Evolutionary conservation across 2,888 invertebrate species (phyloP).

Genomic region (Biston betularia): DNA sequence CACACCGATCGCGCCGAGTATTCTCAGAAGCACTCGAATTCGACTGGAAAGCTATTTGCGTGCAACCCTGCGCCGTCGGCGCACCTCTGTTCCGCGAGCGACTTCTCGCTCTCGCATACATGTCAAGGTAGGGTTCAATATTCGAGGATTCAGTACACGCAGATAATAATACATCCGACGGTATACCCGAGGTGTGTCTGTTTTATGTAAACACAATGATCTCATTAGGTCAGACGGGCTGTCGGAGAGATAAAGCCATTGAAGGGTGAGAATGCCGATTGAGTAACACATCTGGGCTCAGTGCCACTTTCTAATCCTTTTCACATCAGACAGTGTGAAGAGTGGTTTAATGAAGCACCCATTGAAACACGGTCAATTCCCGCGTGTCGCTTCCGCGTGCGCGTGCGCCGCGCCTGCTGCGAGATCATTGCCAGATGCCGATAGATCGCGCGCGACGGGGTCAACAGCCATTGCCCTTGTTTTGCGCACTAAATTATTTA

Average conservation of each 20-base stretch:
- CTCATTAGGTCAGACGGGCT: slow-evolving; percentile 71
- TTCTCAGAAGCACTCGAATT: slow-evolving; percentile 77
- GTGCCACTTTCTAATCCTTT: slow-evolving; percentile 72
- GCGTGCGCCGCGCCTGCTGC: slow-evolving; percentile 69
- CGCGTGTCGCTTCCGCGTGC: slow-evolving; percentile 77
- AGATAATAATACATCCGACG: slow-evolving; percentile 73
- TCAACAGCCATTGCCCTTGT: slow-evolving; percentile 85
- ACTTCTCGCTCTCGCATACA: slow-evolving; percentile 78
- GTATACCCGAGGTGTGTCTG: slow-evolving; percentile 72
- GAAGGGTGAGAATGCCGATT: slow-evolving; percentile 54
- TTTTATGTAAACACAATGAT: slow-evolving; percentile 70
- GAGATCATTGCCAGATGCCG: slow-evolving; percentile 84
- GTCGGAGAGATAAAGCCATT: slow-evolving; percentile 51
- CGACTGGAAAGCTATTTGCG: slow-evolving; percentile 80
- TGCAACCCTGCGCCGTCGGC: slow-evolving; percentile 76
- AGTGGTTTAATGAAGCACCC: slow-evolving; percentile 68
- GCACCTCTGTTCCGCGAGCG: slow-evolving; percentile 74
- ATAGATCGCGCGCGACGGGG: slow-evolving; percentile 82
- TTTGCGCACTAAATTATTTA: slow-evolving; percentile 79
- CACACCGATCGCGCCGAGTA: slow-evolving; percentile 58
- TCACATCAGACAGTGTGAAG: slow-evolving; percentile 58
- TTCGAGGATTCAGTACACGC: slow-evolving; percentile 79
- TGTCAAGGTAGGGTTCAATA: slow-evolving; percentile 86
- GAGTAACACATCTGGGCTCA: slow-evolving; percentile 53
- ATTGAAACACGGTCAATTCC: slow-evolving; percentile 81